Conservation (phyloP, 2,797 vertebrate genomes). For the Synaphobranchus kaupii region DNA sequence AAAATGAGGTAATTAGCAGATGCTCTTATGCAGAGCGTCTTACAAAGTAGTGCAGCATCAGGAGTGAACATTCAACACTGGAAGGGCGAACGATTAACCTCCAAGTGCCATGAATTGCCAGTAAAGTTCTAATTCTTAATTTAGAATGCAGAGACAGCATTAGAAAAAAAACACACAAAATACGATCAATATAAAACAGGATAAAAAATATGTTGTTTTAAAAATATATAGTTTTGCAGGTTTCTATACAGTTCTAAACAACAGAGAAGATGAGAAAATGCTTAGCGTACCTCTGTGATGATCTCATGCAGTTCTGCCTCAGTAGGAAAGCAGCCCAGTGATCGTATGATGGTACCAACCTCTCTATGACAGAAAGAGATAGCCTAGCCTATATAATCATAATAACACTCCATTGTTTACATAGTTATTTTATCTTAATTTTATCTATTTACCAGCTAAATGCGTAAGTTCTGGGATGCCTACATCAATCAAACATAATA, state of each 20-base stretch:
- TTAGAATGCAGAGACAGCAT: neutral
- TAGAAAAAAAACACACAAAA: neutral
- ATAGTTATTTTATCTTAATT: neutral
- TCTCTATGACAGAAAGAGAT: constrained; percentile 70
- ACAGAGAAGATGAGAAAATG: neutral
- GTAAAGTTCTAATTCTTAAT: too few species aligned
- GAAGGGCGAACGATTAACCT: neutral
- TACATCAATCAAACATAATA: neutral
- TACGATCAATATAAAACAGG: neutral
- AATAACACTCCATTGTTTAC: neutral
- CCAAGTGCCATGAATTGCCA: neutral
- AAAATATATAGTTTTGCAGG: neutral
- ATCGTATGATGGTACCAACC: constrained; percentile 85
- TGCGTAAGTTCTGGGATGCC: neutral
- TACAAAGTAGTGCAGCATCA: neutral
- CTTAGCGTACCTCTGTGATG: constrained; percentile 80
- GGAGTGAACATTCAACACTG: neutral
- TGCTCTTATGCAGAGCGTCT: neutral
- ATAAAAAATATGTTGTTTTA: too few species aligned
- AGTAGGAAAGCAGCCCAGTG: constrained; percentile 85
- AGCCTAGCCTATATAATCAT: neutral
- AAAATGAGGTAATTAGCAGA: neutral
- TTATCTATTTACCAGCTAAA: neutral
- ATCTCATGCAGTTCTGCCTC: constrained; percentile 84
- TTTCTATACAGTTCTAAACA: neutral